Conservation (phyloP, 2,888 invertebrate species). For the Drosophila maculinotata region DNA sequence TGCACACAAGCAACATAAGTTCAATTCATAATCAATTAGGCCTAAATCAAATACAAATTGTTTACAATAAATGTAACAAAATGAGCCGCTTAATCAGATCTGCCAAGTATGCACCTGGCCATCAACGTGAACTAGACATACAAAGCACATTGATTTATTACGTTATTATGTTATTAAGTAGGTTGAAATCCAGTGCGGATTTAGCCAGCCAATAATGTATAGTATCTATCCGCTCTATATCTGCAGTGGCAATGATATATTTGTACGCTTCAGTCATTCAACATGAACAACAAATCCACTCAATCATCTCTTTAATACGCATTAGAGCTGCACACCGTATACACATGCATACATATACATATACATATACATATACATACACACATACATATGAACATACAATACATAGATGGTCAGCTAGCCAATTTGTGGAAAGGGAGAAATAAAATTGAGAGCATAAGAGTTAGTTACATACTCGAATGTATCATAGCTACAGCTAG, state of each 20-base stretch:
- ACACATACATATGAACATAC: neutral
- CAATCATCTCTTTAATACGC: conserved; percentile 75
- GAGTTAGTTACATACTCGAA: conserved; percentile 20
- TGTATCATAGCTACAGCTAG: neutral
- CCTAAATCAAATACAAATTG: conserved; percentile 46
- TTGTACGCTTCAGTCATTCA: conserved; percentile 60
- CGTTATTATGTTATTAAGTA: conserved; percentile 51
- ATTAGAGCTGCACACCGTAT: conserved; percentile 30
- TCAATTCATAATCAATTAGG: conserved; percentile 37
- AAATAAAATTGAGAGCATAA: conserved; percentile 8
- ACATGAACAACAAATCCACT: conserved; percentile 73
- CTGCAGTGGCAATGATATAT: conserved; percentile 60
- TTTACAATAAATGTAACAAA: conserved; percentile 40
- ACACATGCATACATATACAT: neutral
- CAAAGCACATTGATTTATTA: conserved; percentile 55
- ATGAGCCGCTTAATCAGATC: conserved; percentile 32
- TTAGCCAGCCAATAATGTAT: conserved; percentile 60
- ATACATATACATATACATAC: neutral
- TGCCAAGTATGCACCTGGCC: conserved; percentile 41
- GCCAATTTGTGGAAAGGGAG: conserved; percentile 16
- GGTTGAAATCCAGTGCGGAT: conserved; percentile 56
- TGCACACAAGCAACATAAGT: neutral
- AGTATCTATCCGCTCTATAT: conserved; percentile 36
- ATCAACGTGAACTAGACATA: conserved; percentile 19
- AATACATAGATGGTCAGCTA: conserved; percentile 19